Evolutionary conservation across 2,113 vertebrate genomes (phyloP), one percentile per base, ranked within the genome.

Genomic region (Heterochromis multidens): DNA sequence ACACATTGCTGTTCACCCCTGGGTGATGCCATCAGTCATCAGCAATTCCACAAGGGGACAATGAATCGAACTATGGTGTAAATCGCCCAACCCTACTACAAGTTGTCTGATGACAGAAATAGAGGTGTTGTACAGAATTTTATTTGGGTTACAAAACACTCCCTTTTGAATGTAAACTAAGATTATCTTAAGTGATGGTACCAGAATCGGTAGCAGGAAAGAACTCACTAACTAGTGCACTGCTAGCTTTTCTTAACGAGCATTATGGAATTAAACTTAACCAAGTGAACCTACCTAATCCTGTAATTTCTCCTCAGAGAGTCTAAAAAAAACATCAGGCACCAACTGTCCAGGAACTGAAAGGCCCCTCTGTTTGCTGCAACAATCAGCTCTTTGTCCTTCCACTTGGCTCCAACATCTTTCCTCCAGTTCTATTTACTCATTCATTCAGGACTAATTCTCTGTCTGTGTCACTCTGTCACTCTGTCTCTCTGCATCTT

Each of bases 361-460:
- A 87, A 76, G 83, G 67, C 31, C 63, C 60, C 56, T 76, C 77
- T 72, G 83, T 81, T 78, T 6, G 52, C 9, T 52, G 80, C 23
- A 80, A 94, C 92, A 94, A 91, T 60, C 87, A 23, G 5, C 79
- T 85, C 90, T 91, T 91, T 94, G 92, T 95, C 56, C 80, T 3
- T 79, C 87, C 88, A 82, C 88, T 93, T 91, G 93, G 89, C 91
- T 85, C 88, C 72, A 90, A 92, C 89, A 90, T 90, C 91, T 87
- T 94, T 89, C 62, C 86, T 84, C 82, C 29, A 59, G 56, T 85
- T 92, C 77, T 84, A 88, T 91, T 94, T 93, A 92, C 93, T 92
- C 87, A 52, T 93, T 92, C 91, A 86, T 86, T 91, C 90, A 82
- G 14, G 77, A n/a, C 63, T 60, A 59, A 81, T 62, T 70, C 86